Evolutionary conservation across 1,140 invertebrate species (phyloP).

Genomic region (Drosophila pectinifera): DNA sequence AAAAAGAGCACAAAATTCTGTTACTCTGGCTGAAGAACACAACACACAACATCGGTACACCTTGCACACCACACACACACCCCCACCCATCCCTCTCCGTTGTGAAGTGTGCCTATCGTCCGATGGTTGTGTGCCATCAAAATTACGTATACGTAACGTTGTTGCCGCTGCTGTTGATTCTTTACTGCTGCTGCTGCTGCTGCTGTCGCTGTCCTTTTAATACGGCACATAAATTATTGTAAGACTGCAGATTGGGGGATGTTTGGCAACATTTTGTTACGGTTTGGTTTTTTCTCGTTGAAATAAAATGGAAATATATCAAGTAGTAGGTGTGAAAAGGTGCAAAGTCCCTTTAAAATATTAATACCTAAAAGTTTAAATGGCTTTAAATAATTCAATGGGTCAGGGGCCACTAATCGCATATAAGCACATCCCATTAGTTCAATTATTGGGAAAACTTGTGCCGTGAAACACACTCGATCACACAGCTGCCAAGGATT

Average conservation of each 20-base stretch:
- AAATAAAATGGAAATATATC: slow-evolving; percentile 58
- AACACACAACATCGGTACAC: slow-evolving; percentile 21
- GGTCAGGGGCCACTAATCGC: background rate
- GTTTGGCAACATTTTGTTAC: slow-evolving; percentile 75
- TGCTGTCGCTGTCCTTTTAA: slow-evolving; percentile 81
- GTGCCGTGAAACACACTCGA: slow-evolving; percentile 11
- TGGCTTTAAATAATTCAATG: slow-evolving; percentile 2
- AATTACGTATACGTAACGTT: slow-evolving; percentile 80
- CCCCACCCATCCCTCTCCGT: too few relatives aligned
- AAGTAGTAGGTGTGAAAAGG: slow-evolving; percentile 66
- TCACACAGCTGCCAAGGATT: slow-evolving; percentile 53
- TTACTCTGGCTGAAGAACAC: slow-evolving; percentile 31
- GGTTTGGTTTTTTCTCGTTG: background rate
- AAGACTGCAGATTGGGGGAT: slow-evolving; percentile 77
- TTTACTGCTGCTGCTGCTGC: slow-evolving; percentile 39
- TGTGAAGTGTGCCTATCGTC: slow-evolving; percentile 27
- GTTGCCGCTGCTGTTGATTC: slow-evolving; percentile 34
- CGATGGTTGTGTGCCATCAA: slow-evolving; percentile 67
- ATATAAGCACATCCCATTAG: slow-evolving; percentile 11
- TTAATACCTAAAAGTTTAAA: slow-evolving; percentile 7
- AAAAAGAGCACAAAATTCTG: slow-evolving; percentile 58
- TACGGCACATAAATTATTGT: slow-evolving; percentile 82
- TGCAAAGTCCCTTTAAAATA: background rate
- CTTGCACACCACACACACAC: slow-evolving; percentile 3
- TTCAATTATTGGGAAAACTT: slow-evolving; percentile 20